These are phyloP conservation scores for Anastrepha ludens DNA, from an alignment of 1,140 invertebrate species.

Conservation along the genomic window DNA sequence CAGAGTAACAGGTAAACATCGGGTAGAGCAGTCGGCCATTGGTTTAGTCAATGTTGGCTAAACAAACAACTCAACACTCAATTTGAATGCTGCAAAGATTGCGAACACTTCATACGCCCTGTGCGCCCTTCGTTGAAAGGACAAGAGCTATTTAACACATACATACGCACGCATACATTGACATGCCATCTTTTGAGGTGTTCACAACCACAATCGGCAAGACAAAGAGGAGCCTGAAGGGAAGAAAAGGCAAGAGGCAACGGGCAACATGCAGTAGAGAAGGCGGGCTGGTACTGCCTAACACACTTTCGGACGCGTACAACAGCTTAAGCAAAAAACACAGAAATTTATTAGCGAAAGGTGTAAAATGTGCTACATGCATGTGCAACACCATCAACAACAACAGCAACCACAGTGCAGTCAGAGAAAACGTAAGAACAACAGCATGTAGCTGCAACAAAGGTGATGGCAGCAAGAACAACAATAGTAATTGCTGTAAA, in stretches of 20 bases:
- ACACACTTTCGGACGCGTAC: neutral
- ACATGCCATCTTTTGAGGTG: constrained; percentile 39
- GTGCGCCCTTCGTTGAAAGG: neutral
- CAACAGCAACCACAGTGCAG: neutral
- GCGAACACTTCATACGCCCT: constrained; percentile 9
- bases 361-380: constrained; percentile 27
- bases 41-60: constrained; percentile 23
- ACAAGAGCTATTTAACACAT: neutral
- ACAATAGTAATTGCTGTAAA: constrained; percentile 33
- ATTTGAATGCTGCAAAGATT: constrained; percentile 25
- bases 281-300: neutral
- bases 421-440: neutral
- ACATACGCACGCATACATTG: neutral
- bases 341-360: constrained; percentile 17
- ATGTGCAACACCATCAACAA: constrained; percentile 21
- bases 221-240: neutral
- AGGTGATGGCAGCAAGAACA: neutral
- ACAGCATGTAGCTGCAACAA: neutral
- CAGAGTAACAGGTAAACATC: constrained; percentile 16
- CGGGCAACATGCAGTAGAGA: neutral
- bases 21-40: constrained; percentile 10
- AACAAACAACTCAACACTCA: constrained; percentile 35
- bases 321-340: neutral
- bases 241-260: neutral
- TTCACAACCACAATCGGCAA: neutral